phyloP scores from a whole-genome alignment of 2,113 vertebrate genomes.

The Semicossyphus pulcher region DNA sequence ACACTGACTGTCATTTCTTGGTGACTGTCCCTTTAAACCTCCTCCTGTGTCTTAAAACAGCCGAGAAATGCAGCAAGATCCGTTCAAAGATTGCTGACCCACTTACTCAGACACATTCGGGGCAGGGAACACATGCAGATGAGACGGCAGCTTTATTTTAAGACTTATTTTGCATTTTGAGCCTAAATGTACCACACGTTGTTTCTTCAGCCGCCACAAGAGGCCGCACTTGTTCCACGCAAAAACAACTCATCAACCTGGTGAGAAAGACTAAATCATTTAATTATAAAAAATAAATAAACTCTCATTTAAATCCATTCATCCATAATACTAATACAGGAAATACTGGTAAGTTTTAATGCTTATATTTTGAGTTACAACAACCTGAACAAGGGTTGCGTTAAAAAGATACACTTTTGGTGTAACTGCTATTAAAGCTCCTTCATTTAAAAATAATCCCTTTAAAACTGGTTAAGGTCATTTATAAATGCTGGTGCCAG shows the following conservation, averaged over 20 bases:
- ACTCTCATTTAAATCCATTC: no score
- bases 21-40: not conserved
- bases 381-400: not conserved
- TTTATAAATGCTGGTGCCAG: no score
- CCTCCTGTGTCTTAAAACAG: constrained; percentile 1
- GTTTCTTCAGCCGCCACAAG: constrained; percentile 54
- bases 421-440: not conserved
- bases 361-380: not conserved
- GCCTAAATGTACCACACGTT: constrained; percentile 9
- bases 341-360: not conserved
- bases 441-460: not conserved
- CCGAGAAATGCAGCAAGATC: constrained; percentile 24
- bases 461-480: no score
- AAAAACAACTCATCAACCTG: not conserved
- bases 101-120: constrained; percentile 47
- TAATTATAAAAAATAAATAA: no score
- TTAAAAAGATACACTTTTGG: not conserved
- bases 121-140: constrained; percentile 34
- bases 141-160: constrained; percentile 66
- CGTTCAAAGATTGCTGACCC: constrained; percentile 58
- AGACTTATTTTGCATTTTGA: not conserved
- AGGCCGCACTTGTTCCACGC: constrained; percentile 25
- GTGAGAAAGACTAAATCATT: constrained; percentile 9
- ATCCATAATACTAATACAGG: no score
- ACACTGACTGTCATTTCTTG: not conserved